Conservation (phyloP, 2,797 vertebrate species). For the Nyctalus aviator region DNA sequence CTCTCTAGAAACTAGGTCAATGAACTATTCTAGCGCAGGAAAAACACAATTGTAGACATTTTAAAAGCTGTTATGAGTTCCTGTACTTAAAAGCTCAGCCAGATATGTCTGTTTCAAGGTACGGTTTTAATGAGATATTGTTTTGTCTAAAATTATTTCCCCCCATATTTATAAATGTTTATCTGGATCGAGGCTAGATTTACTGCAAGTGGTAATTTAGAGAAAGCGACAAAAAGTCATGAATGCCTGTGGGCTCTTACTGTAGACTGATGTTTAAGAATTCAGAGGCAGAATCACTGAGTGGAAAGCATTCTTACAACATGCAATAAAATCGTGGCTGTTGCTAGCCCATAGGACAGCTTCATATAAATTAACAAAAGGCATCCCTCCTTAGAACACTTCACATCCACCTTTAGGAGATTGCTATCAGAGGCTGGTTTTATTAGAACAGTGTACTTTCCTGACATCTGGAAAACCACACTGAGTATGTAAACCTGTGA, state of each 20-base stretch:
- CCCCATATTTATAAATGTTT: conserved; percentile 5
- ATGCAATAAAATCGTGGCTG: background rate
- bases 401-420: background rate
- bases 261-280: background rate
- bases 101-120: conserved; percentile 27
- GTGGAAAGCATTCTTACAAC: background rate
- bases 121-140: conserved; percentile 8
- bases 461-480: background rate
- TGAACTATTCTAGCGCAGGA: background rate
- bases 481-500: background rate
- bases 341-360: background rate
- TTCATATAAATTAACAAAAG: conserved; percentile 27
- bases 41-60: conserved; percentile 34
- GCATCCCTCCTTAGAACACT: background rate
- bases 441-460: background rate
- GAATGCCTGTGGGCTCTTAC: conserved; percentile 22
- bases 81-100: conserved; percentile 41
- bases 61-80: conserved; percentile 49
- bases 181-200: conserved; percentile 38
- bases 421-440: background rate
- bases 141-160: conserved; percentile 29
- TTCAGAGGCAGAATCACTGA: conserved; percentile 16
- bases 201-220: conserved; percentile 19
- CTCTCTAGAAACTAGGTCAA: conserved; percentile 67
- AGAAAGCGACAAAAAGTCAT: conserved; percentile 20